Conservation (phyloP, 2,113 vertebrate species). For the Pelecanoides urinatrix region DNA sequence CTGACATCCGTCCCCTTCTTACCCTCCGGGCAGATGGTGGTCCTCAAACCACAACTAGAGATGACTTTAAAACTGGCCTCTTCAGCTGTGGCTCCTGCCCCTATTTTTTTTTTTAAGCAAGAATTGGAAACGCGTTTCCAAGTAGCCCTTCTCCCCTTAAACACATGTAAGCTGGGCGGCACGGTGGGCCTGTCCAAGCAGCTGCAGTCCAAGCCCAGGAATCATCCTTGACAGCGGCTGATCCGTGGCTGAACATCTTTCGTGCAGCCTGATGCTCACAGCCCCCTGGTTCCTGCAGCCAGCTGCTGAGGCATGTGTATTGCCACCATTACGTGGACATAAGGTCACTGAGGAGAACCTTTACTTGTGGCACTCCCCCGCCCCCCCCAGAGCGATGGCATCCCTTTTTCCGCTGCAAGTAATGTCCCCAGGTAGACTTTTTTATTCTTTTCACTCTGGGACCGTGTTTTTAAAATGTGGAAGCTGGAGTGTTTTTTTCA, state of each 20-base stretch:
- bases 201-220: neutral
- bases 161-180: neutral
- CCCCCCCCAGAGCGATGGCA: accelerated
- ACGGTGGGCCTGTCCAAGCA: accelerated
- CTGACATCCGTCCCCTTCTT: neutral
- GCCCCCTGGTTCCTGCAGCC: neutral
- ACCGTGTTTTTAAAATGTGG: neutral
- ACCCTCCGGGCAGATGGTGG: neutral
- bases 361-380: neutral
- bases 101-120: neutral
- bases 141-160: neutral
- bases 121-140: neutral
- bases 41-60: neutral
- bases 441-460: neutral
- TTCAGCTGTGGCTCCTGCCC: neutral
- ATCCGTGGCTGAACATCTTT: too few relatives aligned
- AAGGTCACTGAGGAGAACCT: neutral
- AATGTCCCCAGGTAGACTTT: neutral
- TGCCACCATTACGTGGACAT: accelerated
- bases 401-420: neutral
- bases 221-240: accelerated
- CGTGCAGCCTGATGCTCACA: neutral
- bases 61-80: neutral
- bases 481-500: neutral
- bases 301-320: accelerated